These are phyloP conservation scores for Ligdia adustata DNA, from an alignment of 2,888 invertebrate species.

Conservation along the genomic window DNA sequence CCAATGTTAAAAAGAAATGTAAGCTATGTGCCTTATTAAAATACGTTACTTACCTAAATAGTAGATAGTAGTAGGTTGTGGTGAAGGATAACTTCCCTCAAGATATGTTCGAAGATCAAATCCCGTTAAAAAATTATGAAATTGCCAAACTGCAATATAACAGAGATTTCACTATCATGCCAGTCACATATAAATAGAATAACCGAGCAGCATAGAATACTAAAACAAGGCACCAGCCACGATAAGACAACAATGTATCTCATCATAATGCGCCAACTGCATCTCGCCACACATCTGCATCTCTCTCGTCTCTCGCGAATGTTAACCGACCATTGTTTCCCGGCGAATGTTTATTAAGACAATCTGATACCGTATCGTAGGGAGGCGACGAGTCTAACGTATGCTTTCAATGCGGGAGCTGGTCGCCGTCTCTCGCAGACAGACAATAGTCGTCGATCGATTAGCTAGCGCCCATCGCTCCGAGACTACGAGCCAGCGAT, in stretches of 20 bases:
- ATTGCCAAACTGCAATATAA: too few relatives aligned
- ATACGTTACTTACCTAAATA: too few relatives aligned
- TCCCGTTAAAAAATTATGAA: too few relatives aligned
- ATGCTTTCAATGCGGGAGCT: slow-evolving; percentile 64
- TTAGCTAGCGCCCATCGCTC: slow-evolving; percentile 62
- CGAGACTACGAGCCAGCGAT: slow-evolving; percentile 40
- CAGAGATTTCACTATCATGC: neutral
- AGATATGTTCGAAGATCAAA: too few relatives aligned
- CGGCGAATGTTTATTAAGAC: slow-evolving; percentile 80
- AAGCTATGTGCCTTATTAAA: slow-evolving; percentile 76
- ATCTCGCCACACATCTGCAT: slow-evolving; percentile 55
- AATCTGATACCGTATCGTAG: slow-evolving; percentile 78
- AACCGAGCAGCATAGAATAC: slow-evolving; percentile 39
- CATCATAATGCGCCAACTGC: slow-evolving; percentile 54
- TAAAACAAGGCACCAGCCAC: slow-evolving; percentile 44
- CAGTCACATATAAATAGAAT: slow-evolving; percentile 14
- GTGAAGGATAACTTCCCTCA: too few relatives aligned
- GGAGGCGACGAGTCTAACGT: slow-evolving; percentile 71
- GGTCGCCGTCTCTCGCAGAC: slow-evolving; percentile 39
- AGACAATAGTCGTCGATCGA: slow-evolving; percentile 75
- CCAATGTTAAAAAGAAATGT: slow-evolving; percentile 92
- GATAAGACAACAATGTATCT: slow-evolving; percentile 57
- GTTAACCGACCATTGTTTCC: slow-evolving; percentile 76
- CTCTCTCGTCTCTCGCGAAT: slow-evolving; percentile 50
- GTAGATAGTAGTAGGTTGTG: too few relatives aligned